Percentiles rank a stretch among this genome's conserved stretches.
These are phyloP conservation scores for Scomber scombrus DNA, from an alignment of 2,113 vertebrate species.

Conservation along the genomic window DNA sequence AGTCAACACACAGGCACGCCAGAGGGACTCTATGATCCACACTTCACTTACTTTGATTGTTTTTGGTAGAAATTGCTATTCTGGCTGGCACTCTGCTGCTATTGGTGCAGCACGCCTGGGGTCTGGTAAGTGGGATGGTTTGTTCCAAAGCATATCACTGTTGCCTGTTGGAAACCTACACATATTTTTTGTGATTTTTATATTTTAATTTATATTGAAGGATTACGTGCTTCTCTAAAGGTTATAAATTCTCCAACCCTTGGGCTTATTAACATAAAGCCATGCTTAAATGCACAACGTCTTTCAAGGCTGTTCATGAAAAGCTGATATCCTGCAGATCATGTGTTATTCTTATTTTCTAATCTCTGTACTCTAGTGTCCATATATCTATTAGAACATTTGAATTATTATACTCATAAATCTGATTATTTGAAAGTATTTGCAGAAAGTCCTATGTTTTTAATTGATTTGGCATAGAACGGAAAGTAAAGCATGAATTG, in stretches of 20 bases:
- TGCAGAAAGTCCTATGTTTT: not conserved
- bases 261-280: constrained; percentile 13
- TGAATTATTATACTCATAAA: not conserved
- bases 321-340: not conserved
- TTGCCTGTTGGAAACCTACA: constrained; percentile 43
- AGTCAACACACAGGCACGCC: constrained; percentile 60
- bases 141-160: constrained; percentile 13
- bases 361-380: no score
- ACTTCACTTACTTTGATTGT: constrained; percentile 71
- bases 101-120: constrained; percentile 30
- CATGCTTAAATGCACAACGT: not conserved
- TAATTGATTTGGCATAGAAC: not conserved
- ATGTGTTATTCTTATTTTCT: no score
- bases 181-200: constrained; percentile 26
- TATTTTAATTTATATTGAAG: constrained; percentile 22
- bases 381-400: no score
- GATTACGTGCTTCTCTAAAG: constrained; percentile 29
- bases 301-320: constrained; percentile 2
- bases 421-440: not conserved
- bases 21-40: constrained; percentile 62
- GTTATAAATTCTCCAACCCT: constrained; percentile 10
- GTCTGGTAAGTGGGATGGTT: constrained; percentile 40
- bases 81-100: constrained; percentile 37
- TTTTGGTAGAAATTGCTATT: constrained; percentile 68
- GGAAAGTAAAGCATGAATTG: not conserved